phyloP scores from a whole-genome alignment of 2,113 vertebrate genomes.

The Phodopus roborovskii region DNA sequence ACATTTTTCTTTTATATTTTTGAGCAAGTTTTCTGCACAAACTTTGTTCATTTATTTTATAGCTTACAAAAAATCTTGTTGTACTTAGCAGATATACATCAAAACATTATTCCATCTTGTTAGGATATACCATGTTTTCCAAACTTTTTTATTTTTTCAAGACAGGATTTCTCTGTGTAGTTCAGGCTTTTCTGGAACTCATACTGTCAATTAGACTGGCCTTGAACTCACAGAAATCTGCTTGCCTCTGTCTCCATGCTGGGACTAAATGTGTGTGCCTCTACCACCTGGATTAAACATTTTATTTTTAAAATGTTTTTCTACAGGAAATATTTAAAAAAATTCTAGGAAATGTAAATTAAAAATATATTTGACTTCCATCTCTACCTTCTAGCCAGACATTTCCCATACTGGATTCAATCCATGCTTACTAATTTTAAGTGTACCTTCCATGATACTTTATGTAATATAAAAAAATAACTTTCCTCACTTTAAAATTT shows the following conservation, averaged over 20 bases:
- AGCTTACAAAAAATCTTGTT: constrained; percentile 51
- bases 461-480: neutral
- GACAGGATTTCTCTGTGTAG: neutral
- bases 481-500: neutral
- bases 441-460: constrained; percentile 24
- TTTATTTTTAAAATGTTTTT: constrained; percentile 56
- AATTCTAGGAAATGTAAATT: constrained; percentile 46
- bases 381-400: neutral
- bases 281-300: neutral
- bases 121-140: neutral
- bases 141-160: neutral
- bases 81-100: neutral
- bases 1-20: constrained; percentile 33
- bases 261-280: neutral
- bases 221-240: neutral
- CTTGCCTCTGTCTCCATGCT: neutral
- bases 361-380: neutral
- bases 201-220: neutral
- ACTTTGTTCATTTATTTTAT: constrained; percentile 41
- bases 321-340: constrained; percentile 44
- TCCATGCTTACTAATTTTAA: constrained; percentile 48
- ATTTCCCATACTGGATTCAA: neutral
- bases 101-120: constrained; percentile 30
- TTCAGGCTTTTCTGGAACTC: neutral
- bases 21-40: constrained; percentile 30